phyloP scores from a whole-genome alignment of 2,113 vertebrate genomes.

The Lasiurus cinereus region DNA sequence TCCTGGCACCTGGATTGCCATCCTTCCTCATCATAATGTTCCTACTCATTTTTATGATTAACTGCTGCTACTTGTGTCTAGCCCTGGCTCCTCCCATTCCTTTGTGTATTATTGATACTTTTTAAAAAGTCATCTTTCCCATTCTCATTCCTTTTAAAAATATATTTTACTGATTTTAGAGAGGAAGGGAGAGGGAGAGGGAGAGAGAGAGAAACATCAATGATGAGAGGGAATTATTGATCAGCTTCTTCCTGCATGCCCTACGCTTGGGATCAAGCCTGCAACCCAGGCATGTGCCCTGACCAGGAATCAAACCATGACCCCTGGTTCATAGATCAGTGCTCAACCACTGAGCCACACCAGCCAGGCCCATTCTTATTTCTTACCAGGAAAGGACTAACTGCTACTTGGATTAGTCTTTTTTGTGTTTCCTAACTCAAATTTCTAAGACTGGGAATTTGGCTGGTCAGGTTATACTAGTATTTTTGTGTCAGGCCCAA shows the following conservation, averaged over 20 bases:
- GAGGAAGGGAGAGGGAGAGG: no score
- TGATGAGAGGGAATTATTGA: no score
- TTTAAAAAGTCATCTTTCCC: background rate
- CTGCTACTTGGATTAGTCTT: background rate
- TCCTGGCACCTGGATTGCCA: background rate
- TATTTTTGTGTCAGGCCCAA: background rate
- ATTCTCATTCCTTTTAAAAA: background rate
- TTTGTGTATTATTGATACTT: background rate
- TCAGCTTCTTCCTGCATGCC: no score
- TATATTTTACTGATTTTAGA: no score
- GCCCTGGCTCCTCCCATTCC: background rate
- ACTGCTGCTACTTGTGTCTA: background rate
- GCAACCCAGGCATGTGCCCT: no score
- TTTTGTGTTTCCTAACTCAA: conserved; percentile 31
- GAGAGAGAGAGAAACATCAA: no score
- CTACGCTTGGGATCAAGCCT: no score
- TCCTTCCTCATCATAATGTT: background rate
- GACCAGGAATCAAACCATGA: no score
- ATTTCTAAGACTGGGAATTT: background rate
- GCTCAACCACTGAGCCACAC: no score
- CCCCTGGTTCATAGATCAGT: no score
- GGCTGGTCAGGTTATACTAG: background rate
- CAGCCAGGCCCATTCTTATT: background rate
- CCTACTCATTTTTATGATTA: background rate
- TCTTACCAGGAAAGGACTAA: conserved; percentile 37